A percentile compares a stretch with the other conserved stretches of the same genome.
Conservation (phyloP, 2,888 invertebrate genomes). For the Cephus nigrinus region DNA sequence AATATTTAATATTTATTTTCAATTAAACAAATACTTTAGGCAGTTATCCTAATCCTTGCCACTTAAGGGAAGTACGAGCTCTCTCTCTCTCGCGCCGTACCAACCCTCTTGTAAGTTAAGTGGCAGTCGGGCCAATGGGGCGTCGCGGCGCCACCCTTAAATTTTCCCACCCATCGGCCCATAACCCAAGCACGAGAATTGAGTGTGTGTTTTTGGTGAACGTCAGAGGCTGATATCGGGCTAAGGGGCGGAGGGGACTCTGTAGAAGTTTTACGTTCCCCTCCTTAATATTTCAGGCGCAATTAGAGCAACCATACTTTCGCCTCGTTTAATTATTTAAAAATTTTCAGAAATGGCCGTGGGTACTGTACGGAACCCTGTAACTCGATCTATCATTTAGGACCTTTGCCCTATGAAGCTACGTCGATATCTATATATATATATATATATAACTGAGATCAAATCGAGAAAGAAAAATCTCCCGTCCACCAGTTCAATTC, state of each 20-base stretch:
- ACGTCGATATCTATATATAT: no score
- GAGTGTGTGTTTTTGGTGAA: no score
- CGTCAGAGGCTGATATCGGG: background rate
- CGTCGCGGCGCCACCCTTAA: slow-evolving; percentile 2
- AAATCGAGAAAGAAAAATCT: background rate
- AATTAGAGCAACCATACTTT: slow-evolving; percentile 47
- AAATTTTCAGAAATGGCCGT: slow-evolving; percentile 34
- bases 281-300: slow-evolving; percentile 48
- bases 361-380: background rate
- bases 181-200: no score
- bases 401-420: background rate
- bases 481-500: background rate
- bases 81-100: background rate
- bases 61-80: slow-evolving; percentile 16
- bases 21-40: slow-evolving; percentile 29
- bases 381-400: slow-evolving; percentile 36
- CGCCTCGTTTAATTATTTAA: slow-evolving; percentile 48
- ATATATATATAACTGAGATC: background rate
- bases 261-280: background rate
- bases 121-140: background rate
- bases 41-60: slow-evolving; percentile 23
- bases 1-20: slow-evolving; percentile 24
- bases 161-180: background rate
- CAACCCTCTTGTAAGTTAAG: slow-evolving; percentile 7
- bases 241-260: background rate